Percentiles rank a stretch among this genome's conserved stretches.
Conservation (phyloP, 2,888 invertebrate species). For the Drosophila prolongata region DNA sequence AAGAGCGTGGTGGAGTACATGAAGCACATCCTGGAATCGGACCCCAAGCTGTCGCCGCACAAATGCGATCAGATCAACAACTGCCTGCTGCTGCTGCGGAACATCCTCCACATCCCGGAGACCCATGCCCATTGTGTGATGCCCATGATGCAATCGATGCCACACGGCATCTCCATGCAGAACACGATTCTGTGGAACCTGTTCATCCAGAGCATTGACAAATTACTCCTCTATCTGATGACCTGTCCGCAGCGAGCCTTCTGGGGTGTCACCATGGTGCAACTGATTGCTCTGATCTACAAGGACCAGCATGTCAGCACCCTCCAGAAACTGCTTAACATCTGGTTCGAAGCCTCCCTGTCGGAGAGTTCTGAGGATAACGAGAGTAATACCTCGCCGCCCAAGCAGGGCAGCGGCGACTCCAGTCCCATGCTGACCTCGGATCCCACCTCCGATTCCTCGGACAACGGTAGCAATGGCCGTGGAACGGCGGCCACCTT, state of each 20-base stretch:
- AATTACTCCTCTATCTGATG: conserved; percentile 89
- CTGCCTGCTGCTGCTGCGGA: conserved; percentile 89
- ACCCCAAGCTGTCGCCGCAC: conserved; percentile 85
- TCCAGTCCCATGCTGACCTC: conserved; percentile 90
- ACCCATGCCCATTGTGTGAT: conserved; percentile 80
- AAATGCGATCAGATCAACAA: conserved; percentile 90
- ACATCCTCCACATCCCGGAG: conserved; percentile 91
- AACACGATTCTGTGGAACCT: conserved; percentile 92
- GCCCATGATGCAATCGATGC: conserved; percentile 65
- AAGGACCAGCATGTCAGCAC: conserved; percentile 91
- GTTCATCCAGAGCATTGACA: conserved; percentile 91
- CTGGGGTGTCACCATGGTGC: conserved; percentile 91
- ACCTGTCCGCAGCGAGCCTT: conserved; percentile 87
- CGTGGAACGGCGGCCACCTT: conserved; percentile 79
- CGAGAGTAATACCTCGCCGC: conserved; percentile 90
- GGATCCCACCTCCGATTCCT: conserved; percentile 90
- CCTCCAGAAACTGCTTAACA: conserved; percentile 89
- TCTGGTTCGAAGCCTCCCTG: conserved; percentile 90
- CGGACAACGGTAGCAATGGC: conserved; percentile 86
- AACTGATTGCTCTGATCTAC: conserved; percentile 90
- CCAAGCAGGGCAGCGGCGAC: conserved; percentile 86
- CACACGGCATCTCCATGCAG: conserved; percentile 86
- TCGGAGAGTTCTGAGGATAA: conserved; percentile 93
- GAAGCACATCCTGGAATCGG: conserved; percentile 86
- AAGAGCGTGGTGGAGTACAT: conserved; percentile 89